Conservation (phyloP, 2,888 invertebrate genomes). For the Xestia c-nigrum region DNA sequence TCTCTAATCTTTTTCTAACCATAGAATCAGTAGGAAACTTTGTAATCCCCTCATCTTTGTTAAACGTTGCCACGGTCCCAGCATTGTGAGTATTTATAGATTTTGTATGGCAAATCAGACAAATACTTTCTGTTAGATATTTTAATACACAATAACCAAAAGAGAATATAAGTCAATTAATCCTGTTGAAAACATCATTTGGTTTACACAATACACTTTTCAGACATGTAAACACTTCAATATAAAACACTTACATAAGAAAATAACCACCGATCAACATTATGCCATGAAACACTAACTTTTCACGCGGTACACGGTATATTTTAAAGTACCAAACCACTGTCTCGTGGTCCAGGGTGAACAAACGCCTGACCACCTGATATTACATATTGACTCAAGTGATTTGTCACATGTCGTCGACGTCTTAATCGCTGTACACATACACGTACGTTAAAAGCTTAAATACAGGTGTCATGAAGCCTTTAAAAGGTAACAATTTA, state of each 20-base stretch:
- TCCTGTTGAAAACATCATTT: background rate
- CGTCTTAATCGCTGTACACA: constrained; percentile 29
- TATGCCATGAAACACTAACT: constrained; percentile 11
- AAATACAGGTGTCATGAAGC: background rate
- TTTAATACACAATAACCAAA: background rate
- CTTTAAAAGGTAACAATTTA: background rate
- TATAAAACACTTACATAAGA: constrained; percentile 50
- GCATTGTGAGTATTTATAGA: background rate
- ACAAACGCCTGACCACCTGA: constrained; percentile 37
- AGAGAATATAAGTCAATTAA: background rate
- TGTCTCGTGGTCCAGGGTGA: constrained; percentile 24
- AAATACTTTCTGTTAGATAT: background rate
- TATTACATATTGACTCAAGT: constrained; percentile 53
- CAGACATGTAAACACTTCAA: background rate
- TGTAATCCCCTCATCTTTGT: background rate
- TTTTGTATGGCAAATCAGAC: background rate
- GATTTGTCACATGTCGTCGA: constrained; percentile 50
- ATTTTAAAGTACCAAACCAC: constrained; percentile 49
- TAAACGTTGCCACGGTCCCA: background rate
- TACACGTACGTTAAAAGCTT: constrained; percentile 18
- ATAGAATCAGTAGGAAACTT: background rate
- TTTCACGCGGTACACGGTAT: constrained; percentile 8
- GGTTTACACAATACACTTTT: background rate
- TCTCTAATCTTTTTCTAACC: no score
- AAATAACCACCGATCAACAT: constrained; percentile 52